Conservation (phyloP, 2,888 invertebrate genomes). For the Acleris literana region DNA sequence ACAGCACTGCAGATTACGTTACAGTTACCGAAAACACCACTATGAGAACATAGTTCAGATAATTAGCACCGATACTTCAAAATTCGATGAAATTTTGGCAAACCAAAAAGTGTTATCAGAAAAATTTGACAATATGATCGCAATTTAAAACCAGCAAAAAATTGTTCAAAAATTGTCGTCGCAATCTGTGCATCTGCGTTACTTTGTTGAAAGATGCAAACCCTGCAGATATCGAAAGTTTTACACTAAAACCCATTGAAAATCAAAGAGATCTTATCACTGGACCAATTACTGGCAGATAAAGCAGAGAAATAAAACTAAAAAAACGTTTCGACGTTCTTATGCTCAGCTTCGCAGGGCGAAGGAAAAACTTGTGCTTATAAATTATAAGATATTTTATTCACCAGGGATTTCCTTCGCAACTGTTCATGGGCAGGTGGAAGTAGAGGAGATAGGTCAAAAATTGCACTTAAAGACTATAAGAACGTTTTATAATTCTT, state of each 20-base stretch:
- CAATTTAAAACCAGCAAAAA: too few relatives aligned
- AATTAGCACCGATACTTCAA: too few relatives aligned
- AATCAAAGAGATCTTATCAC: conserved; percentile 34
- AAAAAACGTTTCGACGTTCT: neutral
- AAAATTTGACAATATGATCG: too few relatives aligned
- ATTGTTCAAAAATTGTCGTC: too few relatives aligned
- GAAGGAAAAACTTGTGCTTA: conserved; percentile 37
- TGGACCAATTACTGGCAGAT: conserved; percentile 34
- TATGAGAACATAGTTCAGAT: too few relatives aligned
- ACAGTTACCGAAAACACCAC: too few relatives aligned
- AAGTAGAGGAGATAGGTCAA: conserved; percentile 12
- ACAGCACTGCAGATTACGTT: too few relatives aligned
- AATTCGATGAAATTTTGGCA: too few relatives aligned
- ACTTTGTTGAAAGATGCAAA: conserved; percentile 32
- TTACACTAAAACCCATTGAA: conserved; percentile 35
- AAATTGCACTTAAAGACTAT: conserved; percentile 14
- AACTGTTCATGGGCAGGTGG: conserved; percentile 32
- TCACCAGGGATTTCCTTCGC: conserved; percentile 1
- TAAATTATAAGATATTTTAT: conserved; percentile 15
- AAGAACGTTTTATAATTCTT: conserved; percentile 6
- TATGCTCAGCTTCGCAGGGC: conserved; percentile 35
- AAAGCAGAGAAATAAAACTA: conserved; percentile 19
- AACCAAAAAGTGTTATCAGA: too few relatives aligned
- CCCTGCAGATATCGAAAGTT: conserved; percentile 31
- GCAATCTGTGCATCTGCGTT: conserved; percentile 1